phyloP scores from a whole-genome alignment of 2,113 vertebrate genomes.

The Cinclus mexicanus region DNA sequence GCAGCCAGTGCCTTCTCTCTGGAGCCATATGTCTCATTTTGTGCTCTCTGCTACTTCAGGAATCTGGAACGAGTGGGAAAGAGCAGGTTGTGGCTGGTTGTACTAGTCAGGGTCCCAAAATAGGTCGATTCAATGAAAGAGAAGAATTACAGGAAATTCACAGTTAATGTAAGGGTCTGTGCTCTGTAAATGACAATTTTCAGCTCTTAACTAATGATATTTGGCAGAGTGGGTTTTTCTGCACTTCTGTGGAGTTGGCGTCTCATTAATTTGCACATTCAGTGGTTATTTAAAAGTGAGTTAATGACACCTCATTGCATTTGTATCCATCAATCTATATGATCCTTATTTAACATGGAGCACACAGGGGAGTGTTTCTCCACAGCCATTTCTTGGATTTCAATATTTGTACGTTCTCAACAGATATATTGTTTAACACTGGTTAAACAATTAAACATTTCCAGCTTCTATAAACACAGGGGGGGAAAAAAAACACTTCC shows the following conservation, averaged over 20 bases:
- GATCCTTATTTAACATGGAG: not conserved
- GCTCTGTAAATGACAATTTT: not conserved
- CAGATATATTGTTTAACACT: not conserved
- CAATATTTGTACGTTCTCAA: not conserved
- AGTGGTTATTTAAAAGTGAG: not conserved
- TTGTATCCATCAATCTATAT: not conserved
- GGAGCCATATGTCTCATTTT: not conserved
- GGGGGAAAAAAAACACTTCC: not conserved
- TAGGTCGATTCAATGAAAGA: not conserved
- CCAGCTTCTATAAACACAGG: not conserved
- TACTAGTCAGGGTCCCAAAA: not conserved
- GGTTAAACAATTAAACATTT: not conserved
- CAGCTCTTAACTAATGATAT: not conserved
- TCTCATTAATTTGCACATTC: not conserved
- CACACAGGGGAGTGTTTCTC: not conserved
- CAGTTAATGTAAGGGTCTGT: not conserved
- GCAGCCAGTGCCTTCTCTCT: not conserved
- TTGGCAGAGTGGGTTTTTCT: not conserved
- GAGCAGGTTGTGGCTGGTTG: not conserved
- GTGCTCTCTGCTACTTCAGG: not conserved
- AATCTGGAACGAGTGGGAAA: not conserved
- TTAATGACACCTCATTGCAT: not conserved
- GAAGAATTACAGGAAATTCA: not conserved
- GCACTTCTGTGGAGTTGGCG: not conserved
- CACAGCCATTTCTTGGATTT: not conserved